Evolutionary conservation across 2,113 vertebrate species (phyloP).

Genomic region (Sterrhoptilus dennistouni): DNA sequence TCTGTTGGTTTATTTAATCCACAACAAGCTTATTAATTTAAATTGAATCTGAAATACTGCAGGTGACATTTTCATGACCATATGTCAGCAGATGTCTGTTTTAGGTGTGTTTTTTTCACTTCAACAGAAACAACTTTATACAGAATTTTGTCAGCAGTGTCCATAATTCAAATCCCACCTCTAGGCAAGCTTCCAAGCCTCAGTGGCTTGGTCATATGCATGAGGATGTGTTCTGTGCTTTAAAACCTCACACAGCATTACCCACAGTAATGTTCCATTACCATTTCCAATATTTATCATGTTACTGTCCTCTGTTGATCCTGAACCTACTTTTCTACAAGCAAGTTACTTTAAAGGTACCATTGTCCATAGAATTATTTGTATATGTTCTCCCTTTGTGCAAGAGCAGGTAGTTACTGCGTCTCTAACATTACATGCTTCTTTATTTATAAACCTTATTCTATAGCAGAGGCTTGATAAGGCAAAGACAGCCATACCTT

Average conservation of each 20-base stretch:
- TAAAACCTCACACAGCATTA: not conserved
- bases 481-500: not conserved
- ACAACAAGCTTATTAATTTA: not conserved
- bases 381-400: not conserved
- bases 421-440: not conserved
- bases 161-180: not conserved
- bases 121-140: not conserved
- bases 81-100: not conserved
- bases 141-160: not conserved
- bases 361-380: not conserved
- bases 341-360: not conserved
- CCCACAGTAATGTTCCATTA: not conserved
- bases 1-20: not conserved
- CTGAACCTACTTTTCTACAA: not conserved
- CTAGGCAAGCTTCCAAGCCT: not conserved
- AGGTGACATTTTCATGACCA: not conserved
- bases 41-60: not conserved
- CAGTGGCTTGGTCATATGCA: not conserved
- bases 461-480: not conserved
- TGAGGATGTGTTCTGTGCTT: not conserved
- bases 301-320: not conserved
- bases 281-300: not conserved
- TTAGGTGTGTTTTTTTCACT: not conserved
- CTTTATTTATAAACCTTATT: not conserved
- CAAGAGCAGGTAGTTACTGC: not conserved